Evolutionary conservation across 2,797 vertebrate species (phyloP).

Genomic region (Falco cherrug): DNA sequence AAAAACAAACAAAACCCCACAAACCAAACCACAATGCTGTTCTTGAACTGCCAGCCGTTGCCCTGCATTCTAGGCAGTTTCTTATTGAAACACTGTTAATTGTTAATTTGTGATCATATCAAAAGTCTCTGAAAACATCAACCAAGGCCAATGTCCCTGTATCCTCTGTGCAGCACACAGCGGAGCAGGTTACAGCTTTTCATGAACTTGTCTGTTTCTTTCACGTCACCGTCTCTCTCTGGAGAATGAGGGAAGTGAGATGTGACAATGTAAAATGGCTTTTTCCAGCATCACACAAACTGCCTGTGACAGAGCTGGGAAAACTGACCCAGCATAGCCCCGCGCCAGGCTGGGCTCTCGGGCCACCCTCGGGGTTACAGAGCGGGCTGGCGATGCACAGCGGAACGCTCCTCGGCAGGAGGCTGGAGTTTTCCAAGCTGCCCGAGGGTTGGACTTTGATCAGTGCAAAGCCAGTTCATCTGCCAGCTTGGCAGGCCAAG

Average conservation of each 20-base stretch:
- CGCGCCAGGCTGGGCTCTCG: background rate
- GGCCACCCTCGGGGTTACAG: background rate
- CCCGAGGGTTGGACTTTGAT: background rate
- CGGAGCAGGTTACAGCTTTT: background rate
- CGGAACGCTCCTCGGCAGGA: background rate
- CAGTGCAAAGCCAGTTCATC: background rate
- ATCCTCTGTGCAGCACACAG: background rate
- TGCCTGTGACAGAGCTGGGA: background rate
- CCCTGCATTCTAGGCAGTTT: background rate
- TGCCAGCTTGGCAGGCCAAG: background rate
- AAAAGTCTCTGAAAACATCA: background rate
- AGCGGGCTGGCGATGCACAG: too few species aligned
- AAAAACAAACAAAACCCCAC: too few species aligned
- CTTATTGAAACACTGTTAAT: background rate
- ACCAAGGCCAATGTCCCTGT: background rate
- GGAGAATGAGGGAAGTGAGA: background rate
- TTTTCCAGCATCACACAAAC: background rate
- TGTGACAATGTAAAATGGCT: background rate
- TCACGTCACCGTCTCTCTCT: background rate
- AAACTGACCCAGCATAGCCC: background rate
- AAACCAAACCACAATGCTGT: too few species aligned
- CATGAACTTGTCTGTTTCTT: background rate
- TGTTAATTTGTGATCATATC: background rate
- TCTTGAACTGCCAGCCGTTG: background rate
- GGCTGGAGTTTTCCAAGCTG: background rate